Base-by-base conservation (phyloP, 2,888 invertebrate genomes). In the Vesta saturnalis region DNA sequence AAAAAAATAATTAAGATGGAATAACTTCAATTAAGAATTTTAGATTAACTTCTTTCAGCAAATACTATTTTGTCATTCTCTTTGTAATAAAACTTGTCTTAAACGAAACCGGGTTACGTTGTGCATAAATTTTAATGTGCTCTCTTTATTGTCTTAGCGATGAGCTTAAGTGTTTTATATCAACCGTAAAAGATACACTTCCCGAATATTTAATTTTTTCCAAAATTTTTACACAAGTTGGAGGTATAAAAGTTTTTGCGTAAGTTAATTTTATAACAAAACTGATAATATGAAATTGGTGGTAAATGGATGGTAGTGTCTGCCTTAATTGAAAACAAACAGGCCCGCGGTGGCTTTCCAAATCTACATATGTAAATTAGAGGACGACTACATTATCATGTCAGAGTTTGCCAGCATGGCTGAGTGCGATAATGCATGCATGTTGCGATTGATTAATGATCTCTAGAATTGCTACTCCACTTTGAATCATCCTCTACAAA, bases 261-360 rank as follows among this genome's bases (percentile, higher is more conserved):
- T 43, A n/a, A 39, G 3, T n/a, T 1, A 1, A n/a, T 39, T 39
- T n/a, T 56, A 63, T 52, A 16, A 49, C 23, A 8, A 22, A 49
- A 46, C 64, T 49, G 64, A 12, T 58, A 65, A 60, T 65, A 60
- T 56, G 64, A 60, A 64, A 68, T 68, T 68, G 64, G 60, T 64
- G 61, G 69, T 62, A 69, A 64, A 64, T 69, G 64, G 69, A 64
- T 56, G 57, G 64, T 58, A 65, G 62, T 71, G 72, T 75, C 75
- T 72, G 65, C 62, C 72, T 73, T 73, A 75, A 75, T 75, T 75
- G 75, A 75, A 74, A 74, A 74, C 71, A 75, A 75, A 75, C 73
- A 75, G 72, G 60, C 70, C 66, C 68, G 69, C 68, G 71, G 71
- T 58, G 64, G 72, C 63, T 60, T 60, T 62, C 68, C 71, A 66